These are phyloP conservation scores for Drosophila subquinaria DNA, from an alignment of 2,888 invertebrate genomes.

Conservation along the genomic window DNA sequence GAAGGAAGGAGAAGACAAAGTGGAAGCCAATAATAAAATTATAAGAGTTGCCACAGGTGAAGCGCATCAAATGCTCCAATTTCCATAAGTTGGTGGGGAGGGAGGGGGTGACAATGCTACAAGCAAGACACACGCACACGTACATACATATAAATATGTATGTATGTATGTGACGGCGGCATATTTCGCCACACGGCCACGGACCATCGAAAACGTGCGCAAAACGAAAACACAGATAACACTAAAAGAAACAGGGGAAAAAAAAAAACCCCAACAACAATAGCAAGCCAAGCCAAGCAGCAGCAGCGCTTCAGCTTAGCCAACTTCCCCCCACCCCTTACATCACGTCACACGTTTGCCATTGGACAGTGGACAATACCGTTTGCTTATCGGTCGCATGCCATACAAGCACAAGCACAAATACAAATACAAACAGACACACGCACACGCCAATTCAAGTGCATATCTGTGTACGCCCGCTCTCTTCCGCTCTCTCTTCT, in stretches of 20 bases:
- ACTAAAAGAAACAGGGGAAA: constrained; percentile 42
- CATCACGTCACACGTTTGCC: constrained; percentile 31
- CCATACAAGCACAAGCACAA: constrained; percentile 31
- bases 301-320: constrained; percentile 17
- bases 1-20: neutral
- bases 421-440: constrained; percentile 8
- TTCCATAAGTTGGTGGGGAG: constrained; percentile 20
- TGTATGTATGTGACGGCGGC: constrained; percentile 5
- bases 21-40: neutral
- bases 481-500: neutral
- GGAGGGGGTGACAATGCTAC: neutral
- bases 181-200: constrained; percentile 59
- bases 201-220: constrained; percentile 71
- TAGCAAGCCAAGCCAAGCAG: neutral
- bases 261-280: constrained; percentile 28
- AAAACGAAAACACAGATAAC: constrained; percentile 77
- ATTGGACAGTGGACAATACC: constrained; percentile 55
- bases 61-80: constrained; percentile 50
- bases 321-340: neutral
- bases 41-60: constrained; percentile 48
- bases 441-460: constrained; percentile 9
- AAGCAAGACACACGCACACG: constrained; percentile 1
- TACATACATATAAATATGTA: neutral
- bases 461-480: neutral
- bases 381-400: constrained; percentile 69